These are phyloP conservation scores for Polylopha cassiicola DNA, from an alignment of 2,888 invertebrate species.

Conservation along the genomic window DNA sequence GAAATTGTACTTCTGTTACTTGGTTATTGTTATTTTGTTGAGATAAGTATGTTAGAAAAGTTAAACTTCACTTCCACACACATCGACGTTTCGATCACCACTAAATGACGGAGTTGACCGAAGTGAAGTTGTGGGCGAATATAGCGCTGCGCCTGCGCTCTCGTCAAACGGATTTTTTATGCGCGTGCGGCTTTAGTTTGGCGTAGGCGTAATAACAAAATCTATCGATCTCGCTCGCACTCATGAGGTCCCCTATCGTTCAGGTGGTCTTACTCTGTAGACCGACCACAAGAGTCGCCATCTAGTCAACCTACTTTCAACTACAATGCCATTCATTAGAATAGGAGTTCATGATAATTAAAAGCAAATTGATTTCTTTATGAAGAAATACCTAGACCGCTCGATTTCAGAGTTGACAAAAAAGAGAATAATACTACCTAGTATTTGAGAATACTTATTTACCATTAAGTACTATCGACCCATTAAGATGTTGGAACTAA, in stretches of 20 bases:
- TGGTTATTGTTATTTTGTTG: conserved; percentile 72
- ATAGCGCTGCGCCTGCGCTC: conserved; percentile 71
- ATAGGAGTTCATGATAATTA: neutral
- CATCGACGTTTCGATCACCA: conserved; percentile 74
- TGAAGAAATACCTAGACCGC: no score
- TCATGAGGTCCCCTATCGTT: conserved; percentile 26
- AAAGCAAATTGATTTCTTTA: no score
- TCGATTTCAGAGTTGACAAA: no score
- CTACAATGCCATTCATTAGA: conserved; percentile 33
- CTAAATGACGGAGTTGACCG: conserved; percentile 74
- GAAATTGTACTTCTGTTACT: conserved; percentile 70
- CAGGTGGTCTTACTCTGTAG: conserved; percentile 37
- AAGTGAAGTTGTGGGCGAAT: conserved; percentile 76
- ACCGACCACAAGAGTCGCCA: conserved; percentile 52
- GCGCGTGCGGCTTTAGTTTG: conserved; percentile 70
- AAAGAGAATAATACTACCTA: no score
- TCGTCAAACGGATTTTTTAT: conserved; percentile 67
- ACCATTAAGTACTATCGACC: no score
- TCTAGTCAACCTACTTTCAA: conserved; percentile 54
- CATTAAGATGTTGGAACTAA: no score
- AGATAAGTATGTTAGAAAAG: conserved; percentile 72
- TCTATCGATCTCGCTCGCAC: conserved; percentile 55
- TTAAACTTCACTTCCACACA: conserved; percentile 76
- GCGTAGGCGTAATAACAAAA: conserved; percentile 71
- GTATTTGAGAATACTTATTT: no score